Conservation (phyloP, 1,140 invertebrate genomes). For the Bombus confusus region DNA sequence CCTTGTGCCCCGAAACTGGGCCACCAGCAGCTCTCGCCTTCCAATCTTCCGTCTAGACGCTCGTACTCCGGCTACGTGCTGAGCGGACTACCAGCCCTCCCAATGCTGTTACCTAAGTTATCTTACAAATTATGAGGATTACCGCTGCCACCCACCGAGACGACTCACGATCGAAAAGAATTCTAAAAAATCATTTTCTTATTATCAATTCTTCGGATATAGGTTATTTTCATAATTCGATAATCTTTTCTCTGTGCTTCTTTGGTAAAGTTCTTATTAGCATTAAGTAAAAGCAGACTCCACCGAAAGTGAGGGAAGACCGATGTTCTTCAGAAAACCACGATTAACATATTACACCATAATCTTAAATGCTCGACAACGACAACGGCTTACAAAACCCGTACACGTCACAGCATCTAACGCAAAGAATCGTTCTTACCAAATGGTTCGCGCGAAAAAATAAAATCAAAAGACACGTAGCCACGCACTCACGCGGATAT, state of each 20-base stretch:
- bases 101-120: slow-evolving; percentile 2
- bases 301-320: too few species aligned
- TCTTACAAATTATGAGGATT: slow-evolving; percentile 14
- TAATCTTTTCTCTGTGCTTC: too few species aligned
- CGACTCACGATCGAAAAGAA: background rate
- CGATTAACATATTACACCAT: too few species aligned
- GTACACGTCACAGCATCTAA: background rate
- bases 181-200: background rate
- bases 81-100: background rate
- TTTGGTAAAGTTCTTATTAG: too few species aligned
- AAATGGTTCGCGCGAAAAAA: slow-evolving; percentile 13
- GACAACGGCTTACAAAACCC: too few species aligned
- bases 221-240: too few species aligned
- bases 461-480: slow-evolving; percentile 49
- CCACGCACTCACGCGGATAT: background rate
- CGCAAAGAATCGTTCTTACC: background rate
- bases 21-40: slow-evolving; percentile 6
- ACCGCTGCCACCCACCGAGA: too few species aligned
- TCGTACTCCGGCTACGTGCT: background rate
- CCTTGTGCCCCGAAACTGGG: slow-evolving; percentile 35
- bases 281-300: too few species aligned
- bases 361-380: too few species aligned
- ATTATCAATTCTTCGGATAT: background rate
- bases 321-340: too few species aligned
- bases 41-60: slow-evolving; percentile 21